phyloP scores from a whole-genome alignment of 1,140 invertebrate species.

The Drosophila ficusphila region DNA sequence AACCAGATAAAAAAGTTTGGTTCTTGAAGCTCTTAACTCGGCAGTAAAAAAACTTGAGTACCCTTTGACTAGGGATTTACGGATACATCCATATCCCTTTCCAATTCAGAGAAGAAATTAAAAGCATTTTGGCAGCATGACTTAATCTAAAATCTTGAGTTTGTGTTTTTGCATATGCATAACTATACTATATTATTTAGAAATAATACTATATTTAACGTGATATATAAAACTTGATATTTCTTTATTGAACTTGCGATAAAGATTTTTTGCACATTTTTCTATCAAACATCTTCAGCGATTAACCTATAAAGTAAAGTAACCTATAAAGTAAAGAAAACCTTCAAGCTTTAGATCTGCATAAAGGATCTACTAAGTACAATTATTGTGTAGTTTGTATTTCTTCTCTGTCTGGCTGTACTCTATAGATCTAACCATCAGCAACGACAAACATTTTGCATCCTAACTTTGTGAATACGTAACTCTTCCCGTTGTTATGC shows the following conservation, averaged over 20 bases:
- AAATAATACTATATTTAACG: too few species aligned
- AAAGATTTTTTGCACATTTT: too few species aligned
- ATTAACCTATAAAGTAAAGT: too few species aligned
- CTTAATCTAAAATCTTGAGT: not conserved
- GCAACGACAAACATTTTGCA: constrained; percentile 15
- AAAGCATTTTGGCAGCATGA: too few species aligned
- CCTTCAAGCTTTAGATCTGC: too few species aligned
- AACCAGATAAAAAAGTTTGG: not conserved
- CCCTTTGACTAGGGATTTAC: not conserved
- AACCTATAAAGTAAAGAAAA: too few species aligned
- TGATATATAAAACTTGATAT: too few species aligned
- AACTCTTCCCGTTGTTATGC: constrained; percentile 23
- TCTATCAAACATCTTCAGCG: too few species aligned
- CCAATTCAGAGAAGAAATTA: constrained; percentile 12
- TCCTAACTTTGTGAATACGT: constrained; percentile 24
- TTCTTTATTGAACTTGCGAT: too few species aligned
- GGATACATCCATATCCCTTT: not conserved
- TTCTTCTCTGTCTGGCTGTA: constrained; percentile 21
- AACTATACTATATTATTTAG: too few species aligned
- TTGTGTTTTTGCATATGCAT: too few species aligned
- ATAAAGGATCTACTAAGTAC: too few species aligned
- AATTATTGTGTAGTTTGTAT: not conserved
- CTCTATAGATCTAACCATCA: constrained; percentile 16
- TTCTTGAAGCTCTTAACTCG: constrained; percentile 25
- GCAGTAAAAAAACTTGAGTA: constrained; percentile 13